Percentiles rank a stretch among this genome's conserved stretches.
Conservation (phyloP, 1,140 invertebrate species). For the Pristionchus pacificus region DNA sequence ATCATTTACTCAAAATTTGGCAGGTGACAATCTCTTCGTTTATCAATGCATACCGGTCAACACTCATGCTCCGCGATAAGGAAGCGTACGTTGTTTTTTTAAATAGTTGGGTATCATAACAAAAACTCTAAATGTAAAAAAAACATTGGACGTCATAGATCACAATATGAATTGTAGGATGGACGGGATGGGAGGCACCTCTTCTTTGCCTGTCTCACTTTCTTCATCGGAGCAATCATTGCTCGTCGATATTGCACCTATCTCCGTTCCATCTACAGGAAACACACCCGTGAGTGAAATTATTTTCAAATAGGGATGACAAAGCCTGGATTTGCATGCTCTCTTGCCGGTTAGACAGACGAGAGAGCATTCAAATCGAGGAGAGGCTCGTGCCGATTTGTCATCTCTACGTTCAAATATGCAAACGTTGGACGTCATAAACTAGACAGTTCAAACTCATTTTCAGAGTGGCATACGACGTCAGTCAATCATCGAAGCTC, state of each 20-base stretch:
- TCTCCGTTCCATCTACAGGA: background rate
- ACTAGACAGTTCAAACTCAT: too few relatives aligned
- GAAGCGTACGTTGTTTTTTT: conserved; percentile 17
- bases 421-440: too few relatives aligned
- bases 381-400: background rate
- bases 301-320: background rate
- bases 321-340: background rate
- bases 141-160: background rate
- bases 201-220: too few relatives aligned
- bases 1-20: background rate
- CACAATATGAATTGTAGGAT: too few relatives aligned
- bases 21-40: conserved; percentile 19
- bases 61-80: conserved; percentile 33
- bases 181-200: too few relatives aligned
- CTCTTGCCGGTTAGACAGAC: background rate
- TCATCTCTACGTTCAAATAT: background rate
- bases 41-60: conserved; percentile 34
- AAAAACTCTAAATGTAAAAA: background rate
- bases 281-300: background rate
- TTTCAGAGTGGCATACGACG: background rate
- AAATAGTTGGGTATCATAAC: too few relatives aligned
- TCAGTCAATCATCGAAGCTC: background rate
- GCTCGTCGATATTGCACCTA: background rate
- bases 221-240: background rate
- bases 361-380: background rate